Conservation (phyloP, 2,113 vertebrate species). For the Alectura lathami region DNA sequence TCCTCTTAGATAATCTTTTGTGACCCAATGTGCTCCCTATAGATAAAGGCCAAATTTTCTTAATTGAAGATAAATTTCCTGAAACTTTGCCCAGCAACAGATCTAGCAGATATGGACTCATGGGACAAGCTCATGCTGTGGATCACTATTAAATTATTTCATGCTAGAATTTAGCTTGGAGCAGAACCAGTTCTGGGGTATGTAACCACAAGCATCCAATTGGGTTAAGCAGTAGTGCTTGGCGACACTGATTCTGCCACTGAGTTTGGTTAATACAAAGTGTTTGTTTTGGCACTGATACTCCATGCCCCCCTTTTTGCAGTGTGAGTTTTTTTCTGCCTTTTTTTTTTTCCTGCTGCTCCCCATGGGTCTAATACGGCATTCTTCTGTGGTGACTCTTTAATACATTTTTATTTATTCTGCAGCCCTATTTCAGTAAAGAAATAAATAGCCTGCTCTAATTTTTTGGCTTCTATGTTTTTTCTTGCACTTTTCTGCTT, state of each 20-base stretch:
- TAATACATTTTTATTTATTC: slow-evolving; percentile 1
- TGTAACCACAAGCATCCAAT: background rate
- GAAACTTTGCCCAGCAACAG: background rate
- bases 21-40: background rate
- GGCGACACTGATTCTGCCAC: background rate
- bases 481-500: background rate
- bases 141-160: background rate
- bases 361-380: background rate
- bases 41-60: background rate
- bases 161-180: background rate
- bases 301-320: background rate
- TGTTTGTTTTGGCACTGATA: background rate
- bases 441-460: background rate
- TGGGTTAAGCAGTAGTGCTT: background rate
- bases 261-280: background rate
- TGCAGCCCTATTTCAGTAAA: background rate
- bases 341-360: background rate
- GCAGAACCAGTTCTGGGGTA: background rate
- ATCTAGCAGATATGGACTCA: background rate
- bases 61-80: background rate
- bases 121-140: background rate
- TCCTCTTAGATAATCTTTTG: background rate
- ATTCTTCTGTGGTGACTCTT: slow-evolving; percentile 37
- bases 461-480: background rate
- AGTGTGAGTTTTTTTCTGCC: background rate